Evolutionary conservation across 2,888 invertebrate species (phyloP).

Genomic region (Ormyrus pomaceus): DNA sequence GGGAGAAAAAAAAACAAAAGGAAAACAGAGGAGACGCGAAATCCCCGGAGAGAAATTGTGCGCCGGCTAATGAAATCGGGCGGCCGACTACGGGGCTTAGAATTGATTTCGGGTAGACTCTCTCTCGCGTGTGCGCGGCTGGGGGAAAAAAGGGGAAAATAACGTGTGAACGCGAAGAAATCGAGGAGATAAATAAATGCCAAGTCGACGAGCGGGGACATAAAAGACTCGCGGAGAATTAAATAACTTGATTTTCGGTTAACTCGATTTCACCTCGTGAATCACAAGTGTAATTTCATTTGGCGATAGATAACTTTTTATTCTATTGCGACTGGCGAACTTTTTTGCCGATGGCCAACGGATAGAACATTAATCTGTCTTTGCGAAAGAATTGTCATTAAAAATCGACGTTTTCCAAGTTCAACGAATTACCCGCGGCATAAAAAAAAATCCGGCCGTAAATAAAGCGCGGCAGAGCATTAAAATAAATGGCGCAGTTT

Average conservation of each 20-base stretch:
- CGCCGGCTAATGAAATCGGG: constrained; percentile 47
- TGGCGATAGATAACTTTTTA: too few species aligned
- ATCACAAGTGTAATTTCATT: too few species aligned
- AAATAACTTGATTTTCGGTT: constrained; percentile 16
- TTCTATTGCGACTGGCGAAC: too few species aligned
- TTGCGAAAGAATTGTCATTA: too few species aligned
- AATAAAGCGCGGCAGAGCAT: too few species aligned
- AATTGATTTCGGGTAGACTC: constrained; percentile 41
- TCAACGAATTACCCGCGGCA: too few species aligned
- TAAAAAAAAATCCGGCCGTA: too few species aligned
- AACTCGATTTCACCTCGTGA: too few species aligned
- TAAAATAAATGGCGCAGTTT: too few species aligned
- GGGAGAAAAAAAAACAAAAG: constrained; percentile 25
- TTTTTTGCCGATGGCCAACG: too few species aligned
- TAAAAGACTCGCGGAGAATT: constrained; percentile 21
- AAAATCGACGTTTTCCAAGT: too few species aligned
- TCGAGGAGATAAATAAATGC: not conserved
- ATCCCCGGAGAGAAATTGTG: constrained; percentile 20
- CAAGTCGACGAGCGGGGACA: not conserved
- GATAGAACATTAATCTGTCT: too few species aligned
- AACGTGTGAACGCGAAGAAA: constrained; percentile 25
- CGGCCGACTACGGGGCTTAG: not conserved
- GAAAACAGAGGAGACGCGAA: constrained; percentile 1
- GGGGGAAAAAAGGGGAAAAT: constrained; percentile 3
- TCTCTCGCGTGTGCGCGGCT: not conserved